Percentiles rank a stretch among this genome's conserved stretches.
phyloP scores from a whole-genome alignment of 1,140 invertebrate species.

The Colletes latitarsis region DNA sequence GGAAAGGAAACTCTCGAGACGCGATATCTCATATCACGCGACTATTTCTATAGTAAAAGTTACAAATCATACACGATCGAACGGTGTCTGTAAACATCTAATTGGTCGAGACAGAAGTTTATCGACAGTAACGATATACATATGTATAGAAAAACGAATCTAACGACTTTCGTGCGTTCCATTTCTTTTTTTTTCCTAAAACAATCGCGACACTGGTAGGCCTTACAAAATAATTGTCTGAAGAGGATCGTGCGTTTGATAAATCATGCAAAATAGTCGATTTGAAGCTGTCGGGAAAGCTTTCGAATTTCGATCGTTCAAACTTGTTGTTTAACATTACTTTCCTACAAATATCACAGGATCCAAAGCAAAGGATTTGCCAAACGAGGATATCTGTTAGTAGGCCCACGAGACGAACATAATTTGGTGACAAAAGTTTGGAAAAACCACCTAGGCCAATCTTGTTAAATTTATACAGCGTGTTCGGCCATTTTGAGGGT shows the following conservation, averaged over 20 bases:
- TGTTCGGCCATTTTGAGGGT: too few relatives aligned
- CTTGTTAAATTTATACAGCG: too few relatives aligned
- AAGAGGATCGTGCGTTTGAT: background rate
- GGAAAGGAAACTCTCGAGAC: background rate
- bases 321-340: background rate
- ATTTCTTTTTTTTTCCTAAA: background rate
- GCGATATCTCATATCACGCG: slow-evolving; percentile 3
- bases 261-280: too few relatives aligned
- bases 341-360: background rate
- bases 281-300: background rate
- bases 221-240: slow-evolving; percentile 14
- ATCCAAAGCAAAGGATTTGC: background rate
- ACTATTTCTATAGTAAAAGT: background rate
- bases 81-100: slow-evolving; percentile 23
- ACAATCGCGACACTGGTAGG: slow-evolving; percentile 25
- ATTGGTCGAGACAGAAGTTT: slow-evolving; percentile 40
- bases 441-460: too few relatives aligned
- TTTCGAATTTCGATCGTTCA: slow-evolving; percentile 3
- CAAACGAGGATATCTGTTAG: too few relatives aligned
- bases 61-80: slow-evolving; percentile 7
- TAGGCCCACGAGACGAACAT: too few relatives aligned
- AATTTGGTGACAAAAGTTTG: too few relatives aligned
- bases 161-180: slow-evolving; percentile 11
- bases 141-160: slow-evolving; percentile 22
- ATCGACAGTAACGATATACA: slow-evolving; percentile 20